Conservation (phyloP, 2,888 invertebrate species). For the Leucophora obtusa region DNA sequence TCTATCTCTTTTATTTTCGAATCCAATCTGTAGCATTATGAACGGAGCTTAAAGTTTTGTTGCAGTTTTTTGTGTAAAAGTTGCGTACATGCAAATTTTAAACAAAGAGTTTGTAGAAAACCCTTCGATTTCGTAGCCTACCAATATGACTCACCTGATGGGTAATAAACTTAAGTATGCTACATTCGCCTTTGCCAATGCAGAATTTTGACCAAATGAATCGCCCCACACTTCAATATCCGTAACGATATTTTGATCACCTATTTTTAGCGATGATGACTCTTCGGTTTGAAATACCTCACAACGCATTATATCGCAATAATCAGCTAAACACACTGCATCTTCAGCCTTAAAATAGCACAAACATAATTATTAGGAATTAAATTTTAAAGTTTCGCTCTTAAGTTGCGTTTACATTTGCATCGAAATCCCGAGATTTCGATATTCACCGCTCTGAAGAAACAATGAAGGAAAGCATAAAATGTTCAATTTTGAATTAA, state of each 20-base stretch:
- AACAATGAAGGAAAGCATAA: no score
- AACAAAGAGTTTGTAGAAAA: no score
- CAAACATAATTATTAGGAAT: not conserved
- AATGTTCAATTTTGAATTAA: no score
- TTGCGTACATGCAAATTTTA: no score
- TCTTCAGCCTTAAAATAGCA: conserved; percentile 87
- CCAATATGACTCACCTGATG: conserved; percentile 68
- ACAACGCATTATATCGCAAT: conserved; percentile 97
- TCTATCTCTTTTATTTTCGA: no score
- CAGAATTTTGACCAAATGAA: conserved; percentile 80
- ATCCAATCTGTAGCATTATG: no score
- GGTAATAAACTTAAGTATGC: conserved; percentile 77
- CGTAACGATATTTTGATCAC: conserved; percentile 84
- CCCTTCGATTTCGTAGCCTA: no score
- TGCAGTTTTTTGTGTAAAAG: no score
- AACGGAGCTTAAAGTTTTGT: no score
- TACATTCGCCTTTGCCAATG: conserved; percentile 79
- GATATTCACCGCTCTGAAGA: not conserved
- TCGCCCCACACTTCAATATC: conserved; percentile 92
- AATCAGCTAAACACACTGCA: conserved; percentile 94
- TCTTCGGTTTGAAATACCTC: conserved; percentile 90
- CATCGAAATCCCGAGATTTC: no score
- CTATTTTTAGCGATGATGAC: conserved; percentile 81
- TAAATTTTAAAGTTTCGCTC: no score
- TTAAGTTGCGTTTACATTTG: no score